Percentiles rank a stretch among this genome's conserved stretches.
Evolutionary conservation across 2,797 vertebrate genomes (phyloP).

Genomic region (Coilia nasus): DNA sequence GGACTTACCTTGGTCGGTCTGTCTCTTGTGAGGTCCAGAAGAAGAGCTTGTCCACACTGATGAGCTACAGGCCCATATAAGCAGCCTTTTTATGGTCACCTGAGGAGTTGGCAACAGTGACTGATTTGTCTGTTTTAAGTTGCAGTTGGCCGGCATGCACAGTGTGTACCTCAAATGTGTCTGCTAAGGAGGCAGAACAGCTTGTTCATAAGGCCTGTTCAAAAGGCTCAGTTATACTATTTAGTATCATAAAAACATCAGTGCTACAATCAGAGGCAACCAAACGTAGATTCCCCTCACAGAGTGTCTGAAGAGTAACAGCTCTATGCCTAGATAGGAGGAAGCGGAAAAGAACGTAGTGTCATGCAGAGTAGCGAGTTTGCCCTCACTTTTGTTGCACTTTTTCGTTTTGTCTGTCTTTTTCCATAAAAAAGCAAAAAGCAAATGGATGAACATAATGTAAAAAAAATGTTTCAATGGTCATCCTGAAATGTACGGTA

Average conservation of each 20-base stretch:
- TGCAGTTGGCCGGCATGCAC: neutral
- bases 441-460: too few species aligned
- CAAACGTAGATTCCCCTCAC: neutral
- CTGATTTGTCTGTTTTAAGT: neutral
- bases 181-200: neutral
- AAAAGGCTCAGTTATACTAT: too few species aligned
- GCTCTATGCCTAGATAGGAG: neutral
- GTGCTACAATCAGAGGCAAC: neutral
- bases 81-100: neutral
- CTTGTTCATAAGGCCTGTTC: neutral
- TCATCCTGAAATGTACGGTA: too few species aligned
- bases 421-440: too few species aligned
- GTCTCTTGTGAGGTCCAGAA: neutral
- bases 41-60: neutral
- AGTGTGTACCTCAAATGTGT: neutral
- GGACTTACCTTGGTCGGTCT: neutral
- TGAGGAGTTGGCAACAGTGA: neutral
- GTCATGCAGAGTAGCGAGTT: neutral
- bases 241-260: neutral
- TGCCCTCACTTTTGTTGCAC: neutral
- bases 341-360: neutral
- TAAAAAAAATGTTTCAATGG: too few species aligned
- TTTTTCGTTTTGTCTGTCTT: too few species aligned
- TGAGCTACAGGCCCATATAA: neutral
- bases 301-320: neutral